Percentiles rank a stretch among this genome's conserved stretches.
phyloP scores from a whole-genome alignment of 2,113 vertebrate species.

The Paedocypris sp. region DNA sequence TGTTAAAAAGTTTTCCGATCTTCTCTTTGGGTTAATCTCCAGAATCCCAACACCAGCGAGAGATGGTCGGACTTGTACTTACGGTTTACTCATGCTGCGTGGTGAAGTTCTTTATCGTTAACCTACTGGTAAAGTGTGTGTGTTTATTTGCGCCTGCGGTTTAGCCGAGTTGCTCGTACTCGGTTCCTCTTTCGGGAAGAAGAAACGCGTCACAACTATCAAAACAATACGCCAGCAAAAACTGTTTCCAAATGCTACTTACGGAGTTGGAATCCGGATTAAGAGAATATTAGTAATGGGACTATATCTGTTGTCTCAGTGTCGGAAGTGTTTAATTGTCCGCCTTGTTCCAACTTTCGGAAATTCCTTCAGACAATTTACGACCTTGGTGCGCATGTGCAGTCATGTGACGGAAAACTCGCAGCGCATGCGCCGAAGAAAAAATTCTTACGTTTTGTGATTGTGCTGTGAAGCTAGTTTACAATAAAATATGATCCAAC shows the following conservation, averaged over 20 bases:
- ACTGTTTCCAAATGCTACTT: constrained; percentile 16
- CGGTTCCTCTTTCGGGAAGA: constrained; percentile 17
- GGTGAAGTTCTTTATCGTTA: neutral
- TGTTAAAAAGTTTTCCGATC: neutral
- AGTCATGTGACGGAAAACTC: neutral
- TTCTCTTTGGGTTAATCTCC: neutral
- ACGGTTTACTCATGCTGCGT: constrained; percentile 29
- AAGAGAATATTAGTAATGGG: neutral
- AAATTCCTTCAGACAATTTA: constrained; percentile 48
- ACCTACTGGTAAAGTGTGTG: neutral
- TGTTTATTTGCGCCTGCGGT: neutral
- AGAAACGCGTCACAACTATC: neutral
- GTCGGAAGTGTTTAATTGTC: neutral
- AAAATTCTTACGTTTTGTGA: too few relatives aligned
- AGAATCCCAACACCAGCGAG: constrained; percentile 18
- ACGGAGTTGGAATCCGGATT: neutral
- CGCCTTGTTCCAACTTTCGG: neutral
- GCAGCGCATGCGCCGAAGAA: neutral
- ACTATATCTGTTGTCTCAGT: neutral
- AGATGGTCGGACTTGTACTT: neutral
- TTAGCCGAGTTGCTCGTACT: neutral
- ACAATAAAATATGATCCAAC: too few relatives aligned
- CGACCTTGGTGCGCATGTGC: constrained; percentile 21
- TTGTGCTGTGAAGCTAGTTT: too few relatives aligned
- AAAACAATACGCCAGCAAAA: too few relatives aligned